Conservation (phyloP, 2,888 invertebrate species). For the Cheilosia pagana region DNA sequence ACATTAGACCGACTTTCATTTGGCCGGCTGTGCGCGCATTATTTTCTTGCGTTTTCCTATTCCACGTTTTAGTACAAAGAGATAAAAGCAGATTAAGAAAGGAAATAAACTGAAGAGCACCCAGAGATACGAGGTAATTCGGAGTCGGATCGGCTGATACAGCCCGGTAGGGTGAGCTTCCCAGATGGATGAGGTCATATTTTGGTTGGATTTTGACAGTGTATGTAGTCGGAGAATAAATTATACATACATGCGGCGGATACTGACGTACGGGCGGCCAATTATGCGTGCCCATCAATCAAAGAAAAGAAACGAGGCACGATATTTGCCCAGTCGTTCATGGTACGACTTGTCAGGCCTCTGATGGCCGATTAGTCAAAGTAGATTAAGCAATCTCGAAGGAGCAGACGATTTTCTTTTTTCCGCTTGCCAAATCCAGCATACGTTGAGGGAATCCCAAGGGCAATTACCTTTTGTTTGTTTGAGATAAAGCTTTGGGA, state of each 20-base stretch:
- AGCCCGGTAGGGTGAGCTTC: not conserved
- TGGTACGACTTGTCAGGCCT: too few species aligned
- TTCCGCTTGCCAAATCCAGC: too few species aligned
- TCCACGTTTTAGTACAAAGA: conserved; percentile 26
- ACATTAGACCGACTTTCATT: conserved; percentile 15
- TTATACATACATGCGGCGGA: not conserved
- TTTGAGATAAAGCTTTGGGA: too few species aligned
- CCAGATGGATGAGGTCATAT: conserved; percentile 6
- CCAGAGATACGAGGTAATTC: conserved; percentile 16
- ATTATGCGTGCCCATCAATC: too few species aligned
- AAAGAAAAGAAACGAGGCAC: too few species aligned
- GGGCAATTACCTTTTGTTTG: too few species aligned
- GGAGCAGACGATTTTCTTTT: too few species aligned
- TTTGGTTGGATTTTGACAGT: not conserved
- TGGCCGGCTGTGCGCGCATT: not conserved
- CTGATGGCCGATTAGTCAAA: too few species aligned
- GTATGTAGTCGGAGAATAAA: too few species aligned
- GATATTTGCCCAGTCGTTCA: too few species aligned
- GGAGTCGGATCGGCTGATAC: conserved; percentile 3
- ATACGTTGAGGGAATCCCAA: too few species aligned
- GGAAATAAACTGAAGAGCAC: conserved; percentile 13
- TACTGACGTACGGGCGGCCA: not conserved
- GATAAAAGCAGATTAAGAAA: conserved; percentile 35
- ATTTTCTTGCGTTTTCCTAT: not conserved
- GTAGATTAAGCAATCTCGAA: too few species aligned